These are phyloP conservation scores for Channa argus DNA, from an alignment of 2,113 vertebrate species.

Conservation along the genomic window DNA sequence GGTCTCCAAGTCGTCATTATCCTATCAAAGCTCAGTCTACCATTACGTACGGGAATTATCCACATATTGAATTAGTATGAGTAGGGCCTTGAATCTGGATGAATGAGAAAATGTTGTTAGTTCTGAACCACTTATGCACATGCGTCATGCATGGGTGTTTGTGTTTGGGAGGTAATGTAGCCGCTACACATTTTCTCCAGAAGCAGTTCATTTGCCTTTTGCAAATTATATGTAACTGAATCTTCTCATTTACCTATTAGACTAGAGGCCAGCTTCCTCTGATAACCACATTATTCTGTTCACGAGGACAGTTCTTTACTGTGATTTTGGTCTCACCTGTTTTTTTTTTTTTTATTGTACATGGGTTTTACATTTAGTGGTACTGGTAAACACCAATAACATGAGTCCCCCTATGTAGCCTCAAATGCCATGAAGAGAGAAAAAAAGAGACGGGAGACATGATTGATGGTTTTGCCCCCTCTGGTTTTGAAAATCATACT, in stretches of 20 bases:
- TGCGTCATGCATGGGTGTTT: too few relatives aligned
- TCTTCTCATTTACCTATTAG: slow-evolving; percentile 48
- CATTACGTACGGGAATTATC: slow-evolving; percentile 39
- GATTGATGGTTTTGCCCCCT: slow-evolving; percentile 70
- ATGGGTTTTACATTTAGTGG: slow-evolving; percentile 23
- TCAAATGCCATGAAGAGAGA: slow-evolving; percentile 8
- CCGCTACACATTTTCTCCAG: slow-evolving; percentile 33
- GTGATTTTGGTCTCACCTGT: slow-evolving; percentile 14
- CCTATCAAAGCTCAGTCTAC: slow-evolving; percentile 35
- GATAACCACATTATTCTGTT: slow-evolving; percentile 31
- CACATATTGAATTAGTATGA: slow-evolving; percentile 54
- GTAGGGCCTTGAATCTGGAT: slow-evolving; percentile 28
- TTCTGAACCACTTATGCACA: slow-evolving; percentile 7
- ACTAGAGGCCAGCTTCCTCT: slow-evolving; percentile 24
- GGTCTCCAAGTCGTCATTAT: slow-evolving; percentile 28
- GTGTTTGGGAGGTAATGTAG: background rate
- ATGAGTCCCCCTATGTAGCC: slow-evolving; percentile 29
- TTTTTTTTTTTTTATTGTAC: slow-evolving; percentile 27
- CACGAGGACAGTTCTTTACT: background rate
- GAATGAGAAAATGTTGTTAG: slow-evolving; percentile 38
- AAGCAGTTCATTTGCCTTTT: slow-evolving; percentile 43
- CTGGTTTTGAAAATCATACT: slow-evolving; percentile 56
- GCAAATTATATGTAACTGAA: slow-evolving; percentile 60
- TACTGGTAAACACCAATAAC: slow-evolving; percentile 54
- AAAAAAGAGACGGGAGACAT: slow-evolving; percentile 15